Percentiles rank a stretch among this genome's conserved stretches.
phyloP scores from a whole-genome alignment of 2,113 vertebrate genomes.

The Petromus typicus region DNA sequence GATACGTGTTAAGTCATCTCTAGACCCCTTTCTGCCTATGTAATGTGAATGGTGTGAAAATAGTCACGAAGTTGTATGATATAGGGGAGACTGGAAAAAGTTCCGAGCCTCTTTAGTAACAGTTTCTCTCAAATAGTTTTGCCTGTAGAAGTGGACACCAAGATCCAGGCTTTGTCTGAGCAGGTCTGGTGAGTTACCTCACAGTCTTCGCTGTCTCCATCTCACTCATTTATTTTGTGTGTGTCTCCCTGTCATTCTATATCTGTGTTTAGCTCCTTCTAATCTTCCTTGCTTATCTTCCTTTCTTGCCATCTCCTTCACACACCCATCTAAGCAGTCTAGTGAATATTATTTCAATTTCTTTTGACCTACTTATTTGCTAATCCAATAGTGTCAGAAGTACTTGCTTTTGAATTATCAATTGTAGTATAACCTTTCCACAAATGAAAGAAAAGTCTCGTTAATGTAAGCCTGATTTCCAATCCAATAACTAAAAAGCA shows the following conservation, averaged over 20 bases:
- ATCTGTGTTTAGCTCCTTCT: background rate
- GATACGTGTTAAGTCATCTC: background rate
- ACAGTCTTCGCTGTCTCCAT: background rate
- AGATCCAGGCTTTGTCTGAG: background rate
- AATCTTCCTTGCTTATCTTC: background rate
- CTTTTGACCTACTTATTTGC: background rate
- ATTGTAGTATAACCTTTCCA: slow-evolving; percentile 64
- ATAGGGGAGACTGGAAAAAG: background rate
- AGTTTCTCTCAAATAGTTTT: background rate
- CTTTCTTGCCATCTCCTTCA: background rate
- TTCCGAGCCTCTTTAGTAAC: background rate
- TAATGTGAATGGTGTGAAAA: background rate
- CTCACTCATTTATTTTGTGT: background rate
- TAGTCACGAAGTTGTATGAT: no score
- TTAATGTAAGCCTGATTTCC: slow-evolving; percentile 57
- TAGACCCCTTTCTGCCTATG: no score
- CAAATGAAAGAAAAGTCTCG: slow-evolving; percentile 66
- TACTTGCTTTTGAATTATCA: slow-evolving; percentile 63
- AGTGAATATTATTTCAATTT: slow-evolving; percentile 18
- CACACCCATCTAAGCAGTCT: background rate
- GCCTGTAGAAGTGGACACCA: background rate
- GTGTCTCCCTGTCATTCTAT: fast-evolving
- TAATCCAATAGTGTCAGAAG: slow-evolving; percentile 43
- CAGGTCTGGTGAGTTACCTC: background rate
- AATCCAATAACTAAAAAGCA: slow-evolving; percentile 66